Conservation (phyloP, 2,797 vertebrate genomes). For the Sitta carolinensis region DNA sequence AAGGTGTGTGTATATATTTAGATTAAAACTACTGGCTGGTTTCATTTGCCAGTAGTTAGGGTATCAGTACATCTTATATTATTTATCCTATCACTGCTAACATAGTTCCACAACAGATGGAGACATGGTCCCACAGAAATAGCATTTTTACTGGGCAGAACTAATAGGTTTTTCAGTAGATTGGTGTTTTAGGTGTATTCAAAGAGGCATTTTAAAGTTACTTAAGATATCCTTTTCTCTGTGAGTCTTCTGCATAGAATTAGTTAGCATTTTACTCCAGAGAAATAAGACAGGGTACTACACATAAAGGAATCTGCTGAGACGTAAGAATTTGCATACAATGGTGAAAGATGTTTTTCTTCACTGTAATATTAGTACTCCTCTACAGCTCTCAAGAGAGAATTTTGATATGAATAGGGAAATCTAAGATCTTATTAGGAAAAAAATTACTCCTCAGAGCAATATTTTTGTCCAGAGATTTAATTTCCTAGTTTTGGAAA, state of each 20-base stretch:
- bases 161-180: background rate
- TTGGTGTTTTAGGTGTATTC: background rate
- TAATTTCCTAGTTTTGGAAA: background rate
- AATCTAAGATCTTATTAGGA: background rate
- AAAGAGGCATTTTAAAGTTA: background rate
- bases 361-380: background rate
- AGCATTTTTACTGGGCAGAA: background rate
- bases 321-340: background rate
- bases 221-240: background rate
- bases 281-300: background rate
- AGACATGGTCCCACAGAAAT: background rate
- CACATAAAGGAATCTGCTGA: background rate
- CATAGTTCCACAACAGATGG: constrained; percentile 1
- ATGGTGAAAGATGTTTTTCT: background rate
- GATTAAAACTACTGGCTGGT: background rate
- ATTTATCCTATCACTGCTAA: constrained; percentile 19
- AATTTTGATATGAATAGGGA: background rate
- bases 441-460: background rate
- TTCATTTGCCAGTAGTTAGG: background rate
- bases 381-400: background rate
- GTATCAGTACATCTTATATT: background rate
- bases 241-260: background rate
- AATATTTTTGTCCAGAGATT: background rate
- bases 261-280: background rate
- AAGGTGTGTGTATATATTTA: background rate